Evolutionary conservation across 2,113 vertebrate genomes (phyloP), one percentile per base, ranked within the genome.

Genomic region (Rhizomys pruinosus): DNA sequence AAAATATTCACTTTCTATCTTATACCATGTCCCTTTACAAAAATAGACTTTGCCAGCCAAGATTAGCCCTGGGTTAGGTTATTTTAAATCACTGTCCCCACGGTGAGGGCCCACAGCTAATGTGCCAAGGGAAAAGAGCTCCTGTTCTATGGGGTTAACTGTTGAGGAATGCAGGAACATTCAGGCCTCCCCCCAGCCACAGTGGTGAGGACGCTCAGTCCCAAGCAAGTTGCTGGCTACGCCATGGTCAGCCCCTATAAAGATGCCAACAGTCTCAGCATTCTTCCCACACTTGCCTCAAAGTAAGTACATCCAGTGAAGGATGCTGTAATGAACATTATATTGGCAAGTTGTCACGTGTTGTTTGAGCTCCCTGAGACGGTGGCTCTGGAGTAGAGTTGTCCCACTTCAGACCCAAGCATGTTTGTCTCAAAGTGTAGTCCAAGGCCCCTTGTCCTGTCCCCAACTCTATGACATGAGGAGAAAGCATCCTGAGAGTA

Each of bases 1-100:
- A 82, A 74, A 71, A 64, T 57, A 64, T 39, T 77, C 80, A 16
- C 64, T 63, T 90, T 73, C 80, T 77, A n/a, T 76, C 86, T 90
- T 77, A 57, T 84, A 69, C n/a, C 27, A 81, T 9, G 3, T 5
- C 55, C 47, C 27, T 93, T 86, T 55, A 64, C 32, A 47, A 90
- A 34, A 94, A 90, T n/a, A 89, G 92, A 72, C 78, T 66, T 68
- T 78, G 64, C 81, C 63, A 78, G 80, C 73, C 27, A 0, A 69
- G 69, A 76, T 71, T 47, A 34, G 81, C 42, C 52, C 23, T 39
- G 47, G n/a, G n/a, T n/a, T 47, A 59, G 6, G 63, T 15, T 80
- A 23, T 81, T 80, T 63, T 52, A 68, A 44, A 71, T 76, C 61
- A 39, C 3, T 3, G n/a, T n/a, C n/a, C n/a, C n/a, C n/a, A n/a